A percentile compares a stretch with the other conserved stretches of the same genome.
Conservation (phyloP, 2,888 invertebrate species). For the Zygothrica quintamaculata region DNA sequence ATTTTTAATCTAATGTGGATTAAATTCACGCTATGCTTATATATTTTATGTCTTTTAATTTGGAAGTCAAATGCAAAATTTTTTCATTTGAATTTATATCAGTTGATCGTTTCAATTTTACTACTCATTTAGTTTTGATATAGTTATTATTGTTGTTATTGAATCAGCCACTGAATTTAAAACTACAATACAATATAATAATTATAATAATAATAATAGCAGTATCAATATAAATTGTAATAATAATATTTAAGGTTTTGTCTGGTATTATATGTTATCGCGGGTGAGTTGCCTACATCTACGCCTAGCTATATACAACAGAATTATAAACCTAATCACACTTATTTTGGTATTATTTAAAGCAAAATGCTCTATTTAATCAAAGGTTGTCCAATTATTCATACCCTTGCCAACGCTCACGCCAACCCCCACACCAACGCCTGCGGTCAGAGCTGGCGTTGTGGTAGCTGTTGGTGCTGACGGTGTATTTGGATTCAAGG, state of each 20-base stretch:
- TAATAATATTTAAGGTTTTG: conserved; percentile 60
- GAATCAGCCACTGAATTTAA: conserved; percentile 15
- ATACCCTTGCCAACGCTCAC: conserved; percentile 69
- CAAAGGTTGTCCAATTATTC: conserved; percentile 84
- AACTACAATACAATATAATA: conserved; percentile 25
- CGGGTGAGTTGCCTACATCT: conserved; percentile 30
- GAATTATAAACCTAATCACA: conserved; percentile 68
- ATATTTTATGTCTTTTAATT: conserved; percentile 64
- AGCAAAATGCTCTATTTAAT: conserved; percentile 52
- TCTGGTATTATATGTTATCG: conserved; percentile 44
- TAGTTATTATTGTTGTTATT: background rate
- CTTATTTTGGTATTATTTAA: conserved; percentile 70
- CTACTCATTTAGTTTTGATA: conserved; percentile 10
- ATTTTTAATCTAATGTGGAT: conserved; percentile 51
- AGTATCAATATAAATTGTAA: no score
- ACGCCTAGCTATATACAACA: conserved; percentile 47
- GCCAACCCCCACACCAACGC: conserved; percentile 42
- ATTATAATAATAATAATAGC: conserved; percentile 22
- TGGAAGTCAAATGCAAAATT: conserved; percentile 63
- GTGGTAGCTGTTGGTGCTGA: conserved; percentile 26
- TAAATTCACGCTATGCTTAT: conserved; percentile 59
- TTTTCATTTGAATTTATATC: conserved; percentile 20
- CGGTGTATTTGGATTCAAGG: conserved; percentile 69
- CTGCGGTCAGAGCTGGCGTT: conserved; percentile 47
- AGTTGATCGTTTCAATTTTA: conserved; percentile 28